phyloP scores from a whole-genome alignment of 2,113 vertebrate genomes.

The Alethe castanea region DNA sequence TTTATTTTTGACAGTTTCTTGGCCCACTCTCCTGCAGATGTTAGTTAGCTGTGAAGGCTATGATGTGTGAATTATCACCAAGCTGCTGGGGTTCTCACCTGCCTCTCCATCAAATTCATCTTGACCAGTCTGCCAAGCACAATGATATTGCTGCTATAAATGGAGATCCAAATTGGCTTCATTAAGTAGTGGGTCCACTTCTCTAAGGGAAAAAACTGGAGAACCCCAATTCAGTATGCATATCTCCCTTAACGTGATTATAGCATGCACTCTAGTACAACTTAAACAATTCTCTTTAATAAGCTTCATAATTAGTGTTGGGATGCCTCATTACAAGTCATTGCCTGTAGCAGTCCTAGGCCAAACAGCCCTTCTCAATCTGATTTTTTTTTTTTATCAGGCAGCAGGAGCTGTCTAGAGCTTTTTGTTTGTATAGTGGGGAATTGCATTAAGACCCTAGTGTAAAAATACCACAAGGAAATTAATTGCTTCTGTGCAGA shows the following conservation, averaged over 20 bases:
- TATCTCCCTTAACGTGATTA: slow-evolving; percentile 21
- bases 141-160: slow-evolving; percentile 28
- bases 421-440: slow-evolving; percentile 76
- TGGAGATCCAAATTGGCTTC: background rate
- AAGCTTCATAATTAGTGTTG: slow-evolving; percentile 74
- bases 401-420: slow-evolving; percentile 73
- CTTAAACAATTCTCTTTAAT: slow-evolving; percentile 71
- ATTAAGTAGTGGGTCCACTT: background rate
- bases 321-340: slow-evolving; percentile 71
- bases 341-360: slow-evolving; percentile 73
- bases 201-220: background rate
- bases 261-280: slow-evolving; percentile 54
- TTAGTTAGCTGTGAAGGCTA: slow-evolving; percentile 40
- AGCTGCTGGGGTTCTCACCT: slow-evolving; percentile 67
- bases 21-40: slow-evolving; percentile 46
- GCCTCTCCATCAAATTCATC: slow-evolving; percentile 59
- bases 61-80: slow-evolving; percentile 70
- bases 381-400: slow-evolving; percentile 73
- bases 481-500: slow-evolving; percentile 80
- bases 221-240: background rate
- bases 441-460: slow-evolving; percentile 67
- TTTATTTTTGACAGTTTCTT: slow-evolving; percentile 56
- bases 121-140: slow-evolving; percentile 45
- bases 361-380: slow-evolving; percentile 65
- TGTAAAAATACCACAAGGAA: slow-evolving; percentile 80